These are phyloP conservation scores for Heliocidaris erythrogramma DNA, from an alignment of 35 echinoderm and acorn worm species.

Conservation along the genomic window DNA sequence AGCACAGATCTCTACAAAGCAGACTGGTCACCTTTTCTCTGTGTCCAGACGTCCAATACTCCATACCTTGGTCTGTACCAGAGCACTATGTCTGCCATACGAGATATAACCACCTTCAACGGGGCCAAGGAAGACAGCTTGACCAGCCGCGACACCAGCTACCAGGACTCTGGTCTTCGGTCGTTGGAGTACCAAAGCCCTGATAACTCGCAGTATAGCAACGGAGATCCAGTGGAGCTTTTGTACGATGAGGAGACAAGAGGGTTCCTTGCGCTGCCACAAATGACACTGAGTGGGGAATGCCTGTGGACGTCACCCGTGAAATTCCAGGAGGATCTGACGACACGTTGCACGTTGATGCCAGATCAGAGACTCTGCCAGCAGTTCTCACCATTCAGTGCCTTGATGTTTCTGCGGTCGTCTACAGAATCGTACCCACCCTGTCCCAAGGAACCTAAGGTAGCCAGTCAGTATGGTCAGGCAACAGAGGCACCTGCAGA, in stretches of 20 bases:
- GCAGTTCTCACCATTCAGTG: conserved; percentile 75
- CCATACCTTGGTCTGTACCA: conserved; percentile 84
- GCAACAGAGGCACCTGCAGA: neutral
- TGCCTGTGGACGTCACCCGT: conserved; percentile 79
- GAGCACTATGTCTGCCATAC: conserved; percentile 45
- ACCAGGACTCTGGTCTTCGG: conserved; percentile 64
- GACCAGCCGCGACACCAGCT: conserved; percentile 56
- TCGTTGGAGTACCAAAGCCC: conserved; percentile 58
- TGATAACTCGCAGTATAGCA: conserved; percentile 44
- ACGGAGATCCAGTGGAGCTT: conserved; percentile 77
- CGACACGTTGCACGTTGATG: conserved; percentile 52
- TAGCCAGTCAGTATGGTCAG: conserved; percentile 59
- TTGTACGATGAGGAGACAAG: conserved; percentile 56
- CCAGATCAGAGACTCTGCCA: conserved; percentile 53
- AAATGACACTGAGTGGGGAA: conserved; percentile 38
- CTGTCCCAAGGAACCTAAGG: conserved; percentile 67
- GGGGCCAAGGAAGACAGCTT: conserved; percentile 19
- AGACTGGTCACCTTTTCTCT: conserved; percentile 86
- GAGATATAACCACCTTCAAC: conserved; percentile 65
- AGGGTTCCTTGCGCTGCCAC: conserved; percentile 73
- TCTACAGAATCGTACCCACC: conserved; percentile 69
- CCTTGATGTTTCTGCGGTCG: conserved; percentile 65
- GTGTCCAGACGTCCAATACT: conserved; percentile 80
- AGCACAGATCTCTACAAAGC: conserved; percentile 61
- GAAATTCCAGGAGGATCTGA: conserved; percentile 70